phyloP scores from a whole-genome alignment of 2,888 invertebrate genomes.

The Acanthosepion pharaonis region DNA sequence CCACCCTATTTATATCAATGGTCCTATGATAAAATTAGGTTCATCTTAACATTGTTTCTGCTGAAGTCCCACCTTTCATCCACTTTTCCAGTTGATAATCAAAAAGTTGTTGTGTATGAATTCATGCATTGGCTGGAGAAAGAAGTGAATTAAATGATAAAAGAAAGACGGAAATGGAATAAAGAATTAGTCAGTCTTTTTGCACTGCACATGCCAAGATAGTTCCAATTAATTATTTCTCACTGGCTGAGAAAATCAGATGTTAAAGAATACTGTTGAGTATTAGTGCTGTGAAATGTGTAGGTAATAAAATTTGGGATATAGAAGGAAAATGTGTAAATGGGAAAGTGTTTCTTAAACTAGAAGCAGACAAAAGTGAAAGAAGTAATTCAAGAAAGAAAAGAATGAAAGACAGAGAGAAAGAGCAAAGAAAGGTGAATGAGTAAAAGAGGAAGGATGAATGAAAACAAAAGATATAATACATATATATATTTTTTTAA shows the following conservation, averaged over 20 bases:
- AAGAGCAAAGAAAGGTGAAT: background rate
- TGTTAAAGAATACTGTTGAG: background rate
- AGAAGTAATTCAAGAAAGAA: background rate
- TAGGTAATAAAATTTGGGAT: background rate
- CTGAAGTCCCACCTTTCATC: background rate
- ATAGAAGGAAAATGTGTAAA: background rate
- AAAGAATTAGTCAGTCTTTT: background rate
- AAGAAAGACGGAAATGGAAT: background rate
- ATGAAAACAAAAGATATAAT: background rate
- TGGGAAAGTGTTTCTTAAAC: background rate
- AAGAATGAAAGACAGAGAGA: background rate
- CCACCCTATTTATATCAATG: background rate
- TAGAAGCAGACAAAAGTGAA: background rate
- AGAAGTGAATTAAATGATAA: background rate
- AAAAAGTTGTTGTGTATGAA: background rate
- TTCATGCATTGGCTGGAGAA: background rate
- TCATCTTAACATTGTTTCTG: background rate
- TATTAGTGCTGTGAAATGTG: constrained; percentile 33
- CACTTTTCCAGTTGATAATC: background rate
- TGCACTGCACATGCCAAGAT: background rate
- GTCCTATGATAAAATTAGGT: background rate
- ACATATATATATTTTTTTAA: no score
- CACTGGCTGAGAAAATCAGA: background rate
- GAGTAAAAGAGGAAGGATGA: background rate
- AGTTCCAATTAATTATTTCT: background rate